phyloP scores from a whole-genome alignment of 2,797 vertebrate species.

The Aphelocoma californica region DNA sequence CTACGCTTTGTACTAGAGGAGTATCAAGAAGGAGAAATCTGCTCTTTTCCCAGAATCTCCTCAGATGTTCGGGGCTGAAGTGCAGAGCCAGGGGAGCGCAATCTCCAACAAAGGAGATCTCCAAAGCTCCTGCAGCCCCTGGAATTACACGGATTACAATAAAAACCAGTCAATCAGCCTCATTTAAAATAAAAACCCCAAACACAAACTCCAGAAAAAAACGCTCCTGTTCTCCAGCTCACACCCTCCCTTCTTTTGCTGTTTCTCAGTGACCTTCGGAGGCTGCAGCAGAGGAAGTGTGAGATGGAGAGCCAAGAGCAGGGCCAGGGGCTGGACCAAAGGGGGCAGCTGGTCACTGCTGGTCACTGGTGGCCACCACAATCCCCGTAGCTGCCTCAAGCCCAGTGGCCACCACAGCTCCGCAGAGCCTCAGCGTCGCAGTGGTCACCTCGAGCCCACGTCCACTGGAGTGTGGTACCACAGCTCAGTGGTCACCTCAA shows the following conservation, averaged over 20 bases:
- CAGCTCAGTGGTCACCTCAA: background rate
- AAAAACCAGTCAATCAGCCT: background rate
- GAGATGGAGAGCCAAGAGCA: background rate
- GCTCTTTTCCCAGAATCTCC: background rate
- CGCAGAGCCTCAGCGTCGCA: background rate
- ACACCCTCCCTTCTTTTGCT: background rate
- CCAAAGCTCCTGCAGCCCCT: background rate
- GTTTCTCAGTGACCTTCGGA: background rate
- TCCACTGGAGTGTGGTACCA: background rate
- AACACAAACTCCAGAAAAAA: background rate
- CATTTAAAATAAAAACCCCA: background rate
- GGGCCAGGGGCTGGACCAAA: background rate
- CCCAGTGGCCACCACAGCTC: background rate
- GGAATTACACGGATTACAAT: background rate
- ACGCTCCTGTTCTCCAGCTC: background rate
- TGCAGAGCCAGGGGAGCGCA: rapidly evolving
- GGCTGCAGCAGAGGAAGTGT: background rate
- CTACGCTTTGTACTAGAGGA: background rate
- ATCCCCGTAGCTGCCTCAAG: background rate
- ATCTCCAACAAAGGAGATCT: background rate
- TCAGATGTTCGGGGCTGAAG: background rate
- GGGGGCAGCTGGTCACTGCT: background rate
- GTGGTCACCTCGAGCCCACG: background rate
- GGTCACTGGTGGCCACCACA: background rate
- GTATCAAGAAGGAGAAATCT: background rate